Percentiles rank a stretch among this genome's conserved stretches.
phyloP scores from a whole-genome alignment of 2,888 invertebrate species.

The Pelosia muscerda region DNA sequence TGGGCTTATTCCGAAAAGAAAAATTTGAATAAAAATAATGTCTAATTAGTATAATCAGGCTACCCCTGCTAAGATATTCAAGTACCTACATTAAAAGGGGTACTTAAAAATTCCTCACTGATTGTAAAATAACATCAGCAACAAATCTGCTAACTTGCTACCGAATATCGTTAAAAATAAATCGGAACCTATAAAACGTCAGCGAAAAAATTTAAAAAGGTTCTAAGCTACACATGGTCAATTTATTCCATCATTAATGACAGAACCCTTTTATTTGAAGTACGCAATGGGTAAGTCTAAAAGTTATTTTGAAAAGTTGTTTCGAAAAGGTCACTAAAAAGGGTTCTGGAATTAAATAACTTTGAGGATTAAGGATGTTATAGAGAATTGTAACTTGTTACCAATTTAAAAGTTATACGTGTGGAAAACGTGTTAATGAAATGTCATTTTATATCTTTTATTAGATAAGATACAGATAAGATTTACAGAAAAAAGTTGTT shows the following conservation, averaged over 20 bases:
- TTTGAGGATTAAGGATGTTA: slow-evolving; percentile 1
- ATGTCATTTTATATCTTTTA: no score
- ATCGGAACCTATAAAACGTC: neutral
- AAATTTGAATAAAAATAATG: no score
- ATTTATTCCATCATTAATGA: slow-evolving; percentile 16
- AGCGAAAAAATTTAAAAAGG: slow-evolving; percentile 1
- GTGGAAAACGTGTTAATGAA: neutral
- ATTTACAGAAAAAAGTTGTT: no score
- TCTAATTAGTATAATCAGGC: no score
- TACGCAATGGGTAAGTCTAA: slow-evolving; percentile 14
- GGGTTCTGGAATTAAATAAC: neutral
- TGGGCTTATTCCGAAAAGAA: no score
- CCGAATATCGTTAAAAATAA: slow-evolving; percentile 1
- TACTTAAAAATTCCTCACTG: neutral
- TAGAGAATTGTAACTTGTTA: neutral
- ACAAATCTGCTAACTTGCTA: neutral
- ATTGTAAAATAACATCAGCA: no score
- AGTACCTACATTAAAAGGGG: neutral
- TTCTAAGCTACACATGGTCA: neutral
- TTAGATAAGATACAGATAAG: no score
- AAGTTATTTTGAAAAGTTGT: slow-evolving; percentile 12
- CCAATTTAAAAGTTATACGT: slow-evolving; percentile 3
- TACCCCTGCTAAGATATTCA: neutral
- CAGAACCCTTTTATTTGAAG: slow-evolving; percentile 12
- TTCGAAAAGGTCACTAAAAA: slow-evolving; percentile 19